Evolutionary conservation across 2,797 vertebrate species (phyloP).

Genomic region (Enteromius unitaeniatus): DNA sequence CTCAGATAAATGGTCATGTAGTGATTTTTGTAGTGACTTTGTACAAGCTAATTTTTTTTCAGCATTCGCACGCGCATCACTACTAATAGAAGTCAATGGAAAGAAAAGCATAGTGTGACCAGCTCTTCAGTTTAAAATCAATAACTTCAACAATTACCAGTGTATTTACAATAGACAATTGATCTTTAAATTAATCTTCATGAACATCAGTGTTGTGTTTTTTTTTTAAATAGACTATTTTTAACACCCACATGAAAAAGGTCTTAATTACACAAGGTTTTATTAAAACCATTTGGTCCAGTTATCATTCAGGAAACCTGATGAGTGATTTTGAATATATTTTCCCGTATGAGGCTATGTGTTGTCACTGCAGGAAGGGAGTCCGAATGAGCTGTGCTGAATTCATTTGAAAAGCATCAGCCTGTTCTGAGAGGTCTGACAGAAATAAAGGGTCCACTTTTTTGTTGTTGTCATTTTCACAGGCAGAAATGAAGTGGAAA

Average conservation of each 20-base stretch:
- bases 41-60: background rate
- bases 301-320: background rate
- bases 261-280: background rate
- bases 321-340: background rate
- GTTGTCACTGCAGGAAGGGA: background rate
- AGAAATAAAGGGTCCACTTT: constrained; percentile 16
- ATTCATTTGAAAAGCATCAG: constrained; percentile 10
- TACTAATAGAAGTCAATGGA: background rate
- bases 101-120: background rate
- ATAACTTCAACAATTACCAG: background rate
- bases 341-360: background rate
- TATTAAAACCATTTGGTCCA: background rate
- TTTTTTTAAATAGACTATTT: no score
- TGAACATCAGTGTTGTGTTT: no score
- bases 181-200: background rate
- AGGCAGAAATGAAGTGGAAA: constrained; percentile 59
- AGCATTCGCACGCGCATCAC: background rate
- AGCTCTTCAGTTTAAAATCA: background rate
- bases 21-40: background rate
- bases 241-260: background rate
- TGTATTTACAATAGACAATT: background rate
- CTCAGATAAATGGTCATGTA: background rate
- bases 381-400: background rate
- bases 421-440: constrained; percentile 15
- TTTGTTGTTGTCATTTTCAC: constrained; percentile 52